A percentile compares a stretch with the other conserved stretches of the same genome.
Conservation (phyloP, 2,797 vertebrate genomes). For the Neoniphon sammara region DNA sequence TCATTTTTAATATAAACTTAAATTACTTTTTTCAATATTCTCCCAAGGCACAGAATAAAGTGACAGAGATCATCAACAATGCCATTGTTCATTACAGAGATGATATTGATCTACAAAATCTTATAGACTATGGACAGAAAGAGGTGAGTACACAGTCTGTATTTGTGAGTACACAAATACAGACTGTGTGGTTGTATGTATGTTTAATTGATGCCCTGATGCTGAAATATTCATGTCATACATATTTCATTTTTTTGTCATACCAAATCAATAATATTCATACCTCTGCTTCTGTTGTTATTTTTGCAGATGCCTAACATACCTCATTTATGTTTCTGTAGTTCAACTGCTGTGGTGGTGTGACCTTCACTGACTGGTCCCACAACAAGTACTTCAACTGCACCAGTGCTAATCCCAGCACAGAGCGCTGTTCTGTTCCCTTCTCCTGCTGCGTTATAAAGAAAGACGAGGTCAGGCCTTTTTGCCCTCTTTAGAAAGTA, state of each 20-base stretch:
- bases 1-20: background rate
- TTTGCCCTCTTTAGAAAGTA: too few relatives aligned
- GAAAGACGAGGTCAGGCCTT: constrained; percentile 77
- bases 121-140: constrained; percentile 94
- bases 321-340: constrained; percentile 60
- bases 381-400: constrained; percentile 96
- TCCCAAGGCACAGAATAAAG: constrained; percentile 86
- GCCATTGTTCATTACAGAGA: constrained; percentile 92
- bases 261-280: background rate
- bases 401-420: constrained; percentile 85
- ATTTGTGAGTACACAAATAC: background rate
- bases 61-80: constrained; percentile 87
- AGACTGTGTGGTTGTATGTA: background rate
- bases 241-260: background rate
- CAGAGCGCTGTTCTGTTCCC: constrained; percentile 92
- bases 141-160: constrained; percentile 79
- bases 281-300: background rate
- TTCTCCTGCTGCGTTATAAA: constrained; percentile 91
- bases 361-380: constrained; percentile 92
- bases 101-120: constrained; percentile 94
- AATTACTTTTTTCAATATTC: constrained; percentile 7
- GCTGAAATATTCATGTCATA: background rate
- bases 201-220: background rate
- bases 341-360: constrained; percentile 93
- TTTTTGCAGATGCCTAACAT: background rate